These are phyloP conservation scores for Corythornis vintsioides DNA, from an alignment of 2,113 vertebrate species.

Conservation along the genomic window DNA sequence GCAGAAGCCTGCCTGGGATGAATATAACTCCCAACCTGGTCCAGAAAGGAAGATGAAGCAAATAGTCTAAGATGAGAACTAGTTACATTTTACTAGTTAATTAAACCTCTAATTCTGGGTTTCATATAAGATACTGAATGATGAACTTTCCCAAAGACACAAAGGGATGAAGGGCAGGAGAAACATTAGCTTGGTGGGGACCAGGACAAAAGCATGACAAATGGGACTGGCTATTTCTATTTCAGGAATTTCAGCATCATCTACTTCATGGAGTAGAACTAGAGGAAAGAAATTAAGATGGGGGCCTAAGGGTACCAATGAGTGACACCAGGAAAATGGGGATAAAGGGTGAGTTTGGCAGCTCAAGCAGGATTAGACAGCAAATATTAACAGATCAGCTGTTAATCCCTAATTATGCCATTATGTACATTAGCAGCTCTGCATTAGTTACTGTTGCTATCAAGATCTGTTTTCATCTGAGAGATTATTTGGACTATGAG, in stretches of 20 bases:
- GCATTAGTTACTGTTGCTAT: not conserved
- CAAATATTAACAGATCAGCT: not conserved
- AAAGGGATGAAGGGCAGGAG: not conserved
- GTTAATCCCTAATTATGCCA: constrained; percentile 20
- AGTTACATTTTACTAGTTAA: not conserved
- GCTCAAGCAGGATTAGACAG: not conserved
- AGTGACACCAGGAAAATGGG: not conserved
- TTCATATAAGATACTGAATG: not conserved
- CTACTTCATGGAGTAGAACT: constrained; percentile 18
- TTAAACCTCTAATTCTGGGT: not conserved
- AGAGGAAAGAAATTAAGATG: constrained; percentile 13
- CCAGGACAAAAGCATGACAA: constrained; percentile 21
- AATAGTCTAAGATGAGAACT: not conserved
- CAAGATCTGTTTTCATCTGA: not conserved
- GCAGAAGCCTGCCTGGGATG: not conserved
- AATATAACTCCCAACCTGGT: not conserved
- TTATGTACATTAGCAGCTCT: not conserved
- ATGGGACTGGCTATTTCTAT: not conserved
- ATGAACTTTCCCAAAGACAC: not conserved
- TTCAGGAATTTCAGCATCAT: not conserved
- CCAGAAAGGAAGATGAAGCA: not conserved
- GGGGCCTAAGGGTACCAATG: constrained; percentile 35
- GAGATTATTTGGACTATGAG: not conserved
- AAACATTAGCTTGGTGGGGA: not conserved
- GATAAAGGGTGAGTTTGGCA: not conserved